Evolutionary conservation across 2,113 vertebrate species (phyloP).

Genomic region (Panthera leo): DNA sequence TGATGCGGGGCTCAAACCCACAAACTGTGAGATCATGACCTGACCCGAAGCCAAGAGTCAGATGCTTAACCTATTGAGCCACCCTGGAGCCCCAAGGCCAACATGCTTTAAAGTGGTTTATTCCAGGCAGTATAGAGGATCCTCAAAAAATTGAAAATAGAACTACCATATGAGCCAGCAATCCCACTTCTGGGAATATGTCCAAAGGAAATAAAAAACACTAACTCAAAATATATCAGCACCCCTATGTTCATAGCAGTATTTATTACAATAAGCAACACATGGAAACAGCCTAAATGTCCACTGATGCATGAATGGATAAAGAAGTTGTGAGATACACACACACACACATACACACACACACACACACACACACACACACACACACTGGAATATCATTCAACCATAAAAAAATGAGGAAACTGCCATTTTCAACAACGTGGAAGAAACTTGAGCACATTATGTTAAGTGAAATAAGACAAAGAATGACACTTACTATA

Average conservation of each 20-base stretch:
- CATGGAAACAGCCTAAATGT: not conserved
- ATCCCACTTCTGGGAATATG: not conserved
- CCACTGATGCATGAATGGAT: not conserved
- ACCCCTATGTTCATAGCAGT: not conserved
- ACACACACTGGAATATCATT: not conserved
- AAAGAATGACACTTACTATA: not conserved
- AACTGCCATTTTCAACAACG: not conserved
- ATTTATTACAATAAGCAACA: not conserved
- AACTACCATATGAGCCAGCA: not conserved
- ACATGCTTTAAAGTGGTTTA: not conserved
- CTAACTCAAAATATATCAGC: not conserved
- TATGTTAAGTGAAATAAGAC: not conserved
- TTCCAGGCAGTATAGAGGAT: not conserved
- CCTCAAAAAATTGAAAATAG: not conserved
- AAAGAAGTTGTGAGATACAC: not conserved
- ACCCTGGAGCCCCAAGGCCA: not conserved
- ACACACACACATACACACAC: not conserved
- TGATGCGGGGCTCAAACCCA: no score
- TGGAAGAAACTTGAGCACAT: not conserved
- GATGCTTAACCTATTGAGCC: no score
- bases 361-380: not conserved
- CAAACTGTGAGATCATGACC: no score
- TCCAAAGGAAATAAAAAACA: not conserved
- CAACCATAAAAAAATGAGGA: not conserved
- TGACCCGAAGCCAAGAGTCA: no score